phyloP scores from a whole-genome alignment of 1,140 invertebrate species.

The Mactra quadrangularis region DNA sequence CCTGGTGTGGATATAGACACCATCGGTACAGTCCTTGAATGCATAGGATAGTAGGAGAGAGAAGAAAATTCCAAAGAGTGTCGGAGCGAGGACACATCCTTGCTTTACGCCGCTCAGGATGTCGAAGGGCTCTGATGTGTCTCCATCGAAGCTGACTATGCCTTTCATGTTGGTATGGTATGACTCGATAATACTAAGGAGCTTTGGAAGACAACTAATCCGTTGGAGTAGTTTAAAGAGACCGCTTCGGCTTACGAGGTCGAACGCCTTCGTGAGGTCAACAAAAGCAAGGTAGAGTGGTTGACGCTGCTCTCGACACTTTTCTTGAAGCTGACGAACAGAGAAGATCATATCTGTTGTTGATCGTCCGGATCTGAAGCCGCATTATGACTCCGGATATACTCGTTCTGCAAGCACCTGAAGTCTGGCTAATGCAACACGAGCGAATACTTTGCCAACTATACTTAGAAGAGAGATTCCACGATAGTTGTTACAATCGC shows the following conservation, averaged over 20 bases:
- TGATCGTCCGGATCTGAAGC: slow-evolving; percentile 7
- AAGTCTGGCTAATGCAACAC: neutral
- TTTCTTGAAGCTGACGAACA: too few species aligned
- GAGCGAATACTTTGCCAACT: slow-evolving; percentile 3
- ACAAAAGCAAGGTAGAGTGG: slow-evolving; percentile 41
- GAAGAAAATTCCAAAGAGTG: slow-evolving; percentile 45
- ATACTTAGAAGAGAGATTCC: slow-evolving; percentile 33
- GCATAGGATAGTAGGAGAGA: slow-evolving; percentile 19
- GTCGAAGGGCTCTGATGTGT: neutral
- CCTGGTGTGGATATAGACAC: too few species aligned
- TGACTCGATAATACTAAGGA: slow-evolving; percentile 32
- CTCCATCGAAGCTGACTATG: slow-evolving; percentile 2
- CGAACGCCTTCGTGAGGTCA: slow-evolving; percentile 49
- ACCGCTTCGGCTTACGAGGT: too few species aligned
- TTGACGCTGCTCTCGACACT: slow-evolving; percentile 25
- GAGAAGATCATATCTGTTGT: slow-evolving; percentile 50
- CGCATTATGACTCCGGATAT: slow-evolving; percentile 8
- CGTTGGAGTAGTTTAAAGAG: slow-evolving; percentile 40
- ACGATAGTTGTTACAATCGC: slow-evolving; percentile 32
- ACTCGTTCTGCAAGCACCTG: slow-evolving; percentile 1
- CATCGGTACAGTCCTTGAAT: slow-evolving; percentile 4
- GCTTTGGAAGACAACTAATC: slow-evolving; percentile 40
- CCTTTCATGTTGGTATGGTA: slow-evolving; percentile 20
- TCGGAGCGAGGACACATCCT: slow-evolving; percentile 23
- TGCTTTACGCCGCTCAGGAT: slow-evolving; percentile 7